Conservation (phyloP, 2,113 vertebrate genomes). For the Coptodon rendalli region DNA sequence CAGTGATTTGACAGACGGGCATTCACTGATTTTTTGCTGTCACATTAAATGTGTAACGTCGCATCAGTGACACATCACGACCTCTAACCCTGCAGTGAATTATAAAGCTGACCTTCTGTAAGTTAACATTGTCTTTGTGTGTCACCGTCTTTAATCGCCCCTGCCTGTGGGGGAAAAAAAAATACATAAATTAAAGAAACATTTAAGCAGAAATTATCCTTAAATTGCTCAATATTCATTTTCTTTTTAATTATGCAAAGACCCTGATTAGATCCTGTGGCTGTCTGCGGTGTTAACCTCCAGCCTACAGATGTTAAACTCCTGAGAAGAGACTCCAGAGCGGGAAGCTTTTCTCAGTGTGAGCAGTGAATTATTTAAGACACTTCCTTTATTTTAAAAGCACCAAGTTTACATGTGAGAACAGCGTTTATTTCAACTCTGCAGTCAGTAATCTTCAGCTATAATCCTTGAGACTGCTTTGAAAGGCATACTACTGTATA, state of each 20-base stretch:
- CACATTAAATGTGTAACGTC: background rate
- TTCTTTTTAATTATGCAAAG: slow-evolving; percentile 30
- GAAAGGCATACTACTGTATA: background rate
- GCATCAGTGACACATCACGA: background rate
- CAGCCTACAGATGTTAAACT: slow-evolving; percentile 24
- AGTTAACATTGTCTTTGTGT: background rate
- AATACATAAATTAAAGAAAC: background rate
- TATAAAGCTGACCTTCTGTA: background rate
- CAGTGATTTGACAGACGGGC: slow-evolving; percentile 15
- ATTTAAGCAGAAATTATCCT: background rate
- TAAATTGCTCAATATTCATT: background rate
- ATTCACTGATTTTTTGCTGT: slow-evolving; percentile 4
- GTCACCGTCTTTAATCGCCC: background rate
- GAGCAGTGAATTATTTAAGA: background rate
- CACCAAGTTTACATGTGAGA: background rate
- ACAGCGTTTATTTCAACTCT: background rate
- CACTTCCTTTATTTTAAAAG: background rate
- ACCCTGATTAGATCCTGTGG: background rate
- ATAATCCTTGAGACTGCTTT: background rate
- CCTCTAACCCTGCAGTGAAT: background rate
- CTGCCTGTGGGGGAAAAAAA: background rate
- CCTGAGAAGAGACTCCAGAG: background rate
- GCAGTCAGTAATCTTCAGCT: background rate
- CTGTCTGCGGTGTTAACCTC: slow-evolving; percentile 23
- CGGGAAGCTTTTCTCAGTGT: background rate